Base-by-base conservation (phyloP, 2,797 vertebrate species). In the Nannoperca obscura region DNA sequence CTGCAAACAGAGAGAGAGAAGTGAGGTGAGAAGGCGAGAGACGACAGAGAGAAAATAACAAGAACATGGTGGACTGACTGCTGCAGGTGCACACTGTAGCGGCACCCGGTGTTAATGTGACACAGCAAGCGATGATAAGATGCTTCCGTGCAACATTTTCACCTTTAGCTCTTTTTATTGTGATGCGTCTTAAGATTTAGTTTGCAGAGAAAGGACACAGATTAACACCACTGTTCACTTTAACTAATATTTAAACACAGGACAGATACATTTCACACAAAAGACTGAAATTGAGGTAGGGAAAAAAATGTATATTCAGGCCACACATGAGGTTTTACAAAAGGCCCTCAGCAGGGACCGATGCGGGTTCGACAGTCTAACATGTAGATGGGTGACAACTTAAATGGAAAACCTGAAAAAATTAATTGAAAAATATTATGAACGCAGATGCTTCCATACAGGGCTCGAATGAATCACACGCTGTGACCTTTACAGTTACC, bases 11-110 rank as follows among this genome's bases (percentile, higher is more conserved):
- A 52, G 20, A 6, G 55, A 52, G 52, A 44, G 57, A 44, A 14
- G 0, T 7, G 63, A 78, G 75, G 83, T 78, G 83, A 86, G 78
- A 79, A 61, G 79, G 73, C 7, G 73, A 72, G 50, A 86, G 80
- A 80, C 59, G 50, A 22, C 2, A 36, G 30, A 47, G 42, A 27
- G 13, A 34, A 71, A 71, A 24, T 38, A 72, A 65, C 61, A 68
- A 24, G 79, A 75, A 81, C 47, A 82, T 8, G 19, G 14, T 15
- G 52, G 52, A 54, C 32, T 2, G 30, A 54, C 27, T 24, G 40
- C 52, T 1, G 60, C 68, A 76, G 79, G 72, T 61, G 66, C 67
- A 79, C 10, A 1, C 22, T 36, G 79, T 2, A 17, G 24, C 62
- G 66, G 50, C 36, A 57, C 5, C n/a, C 0, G 13, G 30, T 42